A percentile compares a stretch with the other conserved stretches of the same genome.
These are phyloP conservation scores for Drosophila demipolita DNA, from an alignment of 2,888 invertebrate species.

Conservation along the genomic window DNA sequence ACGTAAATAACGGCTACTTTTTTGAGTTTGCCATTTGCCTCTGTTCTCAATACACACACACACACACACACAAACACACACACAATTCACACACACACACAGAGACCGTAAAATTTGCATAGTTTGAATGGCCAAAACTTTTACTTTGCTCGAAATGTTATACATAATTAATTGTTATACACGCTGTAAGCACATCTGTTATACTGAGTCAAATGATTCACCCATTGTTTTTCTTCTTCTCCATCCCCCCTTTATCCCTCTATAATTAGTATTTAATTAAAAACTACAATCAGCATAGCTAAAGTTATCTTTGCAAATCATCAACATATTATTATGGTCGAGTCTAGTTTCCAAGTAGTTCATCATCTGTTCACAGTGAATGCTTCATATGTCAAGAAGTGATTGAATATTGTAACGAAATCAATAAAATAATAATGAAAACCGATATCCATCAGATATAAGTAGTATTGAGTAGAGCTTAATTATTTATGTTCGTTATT, in stretches of 20 bases:
- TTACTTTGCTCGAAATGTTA: constrained; percentile 51
- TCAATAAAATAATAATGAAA: too few relatives aligned
- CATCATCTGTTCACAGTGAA: not conserved
- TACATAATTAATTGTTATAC: constrained; percentile 23
- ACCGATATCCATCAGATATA: too few relatives aligned
- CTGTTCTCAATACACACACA: constrained; percentile 48
- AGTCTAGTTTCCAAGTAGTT: not conserved
- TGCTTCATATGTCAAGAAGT: not conserved
- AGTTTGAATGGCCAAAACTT: constrained; percentile 43
- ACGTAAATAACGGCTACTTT: constrained; percentile 52
- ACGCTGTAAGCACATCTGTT: constrained; percentile 14
- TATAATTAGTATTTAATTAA: not conserved
- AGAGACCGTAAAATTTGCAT: constrained; percentile 49
- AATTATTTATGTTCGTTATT: too few relatives aligned
- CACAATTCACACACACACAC: constrained; percentile 6
- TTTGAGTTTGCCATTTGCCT: constrained; percentile 21
- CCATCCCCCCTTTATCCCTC: not conserved
- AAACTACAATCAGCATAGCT: not conserved
- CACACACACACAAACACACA: constrained; percentile 6
- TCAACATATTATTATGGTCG: not conserved
- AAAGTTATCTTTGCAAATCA: not conserved
- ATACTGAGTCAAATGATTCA: constrained; percentile 5
- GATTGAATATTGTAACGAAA: not conserved
- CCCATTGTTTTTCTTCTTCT: not conserved
- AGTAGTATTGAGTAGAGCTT: too few relatives aligned